phyloP scores from a whole-genome alignment of 2,113 vertebrate species.

The Pimephales promelas region DNA sequence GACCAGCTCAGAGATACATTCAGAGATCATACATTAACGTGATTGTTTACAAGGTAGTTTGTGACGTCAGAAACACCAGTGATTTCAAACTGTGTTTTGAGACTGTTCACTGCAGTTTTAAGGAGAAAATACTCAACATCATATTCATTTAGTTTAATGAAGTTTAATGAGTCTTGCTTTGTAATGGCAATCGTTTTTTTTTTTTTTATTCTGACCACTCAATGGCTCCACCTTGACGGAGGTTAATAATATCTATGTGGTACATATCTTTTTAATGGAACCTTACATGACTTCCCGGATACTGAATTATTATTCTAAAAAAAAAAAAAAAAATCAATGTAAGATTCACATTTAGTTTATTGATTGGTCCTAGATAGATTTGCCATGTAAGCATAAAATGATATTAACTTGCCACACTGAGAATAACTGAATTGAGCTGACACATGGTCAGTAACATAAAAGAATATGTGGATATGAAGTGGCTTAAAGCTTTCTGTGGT shows the following conservation, averaged over 20 bases:
- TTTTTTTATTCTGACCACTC: slow-evolving; percentile 11
- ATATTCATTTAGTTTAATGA: slow-evolving; percentile 35
- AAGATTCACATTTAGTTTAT: slow-evolving; percentile 32
- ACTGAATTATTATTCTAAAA: not conserved
- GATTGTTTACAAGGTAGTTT: too few relatives aligned
- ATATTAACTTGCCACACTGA: not conserved
- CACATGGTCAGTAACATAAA: not conserved
- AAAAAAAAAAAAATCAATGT: slow-evolving; percentile 27
- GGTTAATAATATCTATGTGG: not conserved
- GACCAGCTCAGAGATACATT: too few relatives aligned
- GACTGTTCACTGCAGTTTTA: too few relatives aligned
- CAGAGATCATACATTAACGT: too few relatives aligned
- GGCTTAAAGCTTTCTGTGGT: slow-evolving; percentile 1
- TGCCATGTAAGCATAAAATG: slow-evolving; percentile 1
- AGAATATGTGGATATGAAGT: not conserved
- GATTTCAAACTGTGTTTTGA: too few relatives aligned
- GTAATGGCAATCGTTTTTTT: slow-evolving; percentile 33
- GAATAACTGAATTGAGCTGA: slow-evolving; percentile 3
- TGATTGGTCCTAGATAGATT: slow-evolving; percentile 15
- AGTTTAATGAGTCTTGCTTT: slow-evolving; percentile 8
- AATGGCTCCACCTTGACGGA: slow-evolving; percentile 8
- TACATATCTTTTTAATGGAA: not conserved
- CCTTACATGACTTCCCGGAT: slow-evolving; percentile 3
- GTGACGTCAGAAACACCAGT: too few relatives aligned
- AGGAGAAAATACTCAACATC: not conserved